Evolutionary conservation across 2,797 vertebrate genomes (phyloP), one percentile per base, ranked within the genome.

Genomic region (Taeniopygia guttata): DNA sequence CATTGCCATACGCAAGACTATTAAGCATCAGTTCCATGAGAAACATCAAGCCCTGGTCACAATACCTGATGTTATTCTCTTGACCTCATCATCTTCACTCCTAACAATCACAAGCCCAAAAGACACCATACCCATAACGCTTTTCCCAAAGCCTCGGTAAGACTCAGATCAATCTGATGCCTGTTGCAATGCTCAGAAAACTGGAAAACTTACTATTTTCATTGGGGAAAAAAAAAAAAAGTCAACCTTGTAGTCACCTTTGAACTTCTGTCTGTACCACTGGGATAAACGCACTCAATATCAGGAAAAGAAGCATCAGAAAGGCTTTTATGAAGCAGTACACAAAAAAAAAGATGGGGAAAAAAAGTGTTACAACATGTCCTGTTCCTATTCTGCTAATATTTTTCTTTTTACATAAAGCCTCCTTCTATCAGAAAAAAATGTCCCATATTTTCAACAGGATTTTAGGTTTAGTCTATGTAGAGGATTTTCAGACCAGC

Each of bases 281-380:
- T 62, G 59, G 73, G 87, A 86, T 21, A 75, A 90, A 78, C 0
- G 0, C 20, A 62, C 34, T 91, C 67, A 59, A 11, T 49, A 59
- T 32, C 38, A 54, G 19, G 40, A 72, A 86, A 25, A 67, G 23
- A 70, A 87, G 52, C 22, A 55, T 27, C 19, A 85, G 42, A 34
- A 85, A 26, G 46, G n/a, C 22, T 93, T 94, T 91, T 56, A 80
- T 60, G 25, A 77, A 30, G 22, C 8, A 72, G 48, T 38, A 59
- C 8, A 80, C 4, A 2, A 15, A 26, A 42, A 72, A 46, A 68
- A 23, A 20, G 3, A 4, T 5, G 5, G 1, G 4, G 0, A 13
- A 30, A 60, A 52, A 26, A 66, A 2, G 22, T 70, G 13, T 66
- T 68, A 81, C 0, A 0, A 76, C 6, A 46, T 27, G 16, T 66